phyloP scores from a whole-genome alignment of 2,888 invertebrate species.

The Acanthosepion esculentum region DNA sequence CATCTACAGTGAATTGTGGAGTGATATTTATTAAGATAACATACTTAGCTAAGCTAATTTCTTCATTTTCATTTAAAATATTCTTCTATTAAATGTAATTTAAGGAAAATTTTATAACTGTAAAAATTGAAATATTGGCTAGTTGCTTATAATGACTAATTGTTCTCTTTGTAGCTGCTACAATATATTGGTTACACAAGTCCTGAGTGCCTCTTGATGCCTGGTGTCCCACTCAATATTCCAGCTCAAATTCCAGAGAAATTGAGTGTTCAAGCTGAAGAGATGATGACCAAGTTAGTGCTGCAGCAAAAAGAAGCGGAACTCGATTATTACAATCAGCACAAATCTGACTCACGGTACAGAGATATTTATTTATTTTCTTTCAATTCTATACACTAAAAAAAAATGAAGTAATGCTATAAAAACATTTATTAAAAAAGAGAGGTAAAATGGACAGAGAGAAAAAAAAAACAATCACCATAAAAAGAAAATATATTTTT shows the following conservation, averaged over 20 bases:
- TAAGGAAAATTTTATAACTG: neutral
- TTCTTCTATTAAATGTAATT: too few relatives aligned
- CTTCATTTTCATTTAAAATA: too few relatives aligned
- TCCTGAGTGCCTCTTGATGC: slow-evolving; percentile 85
- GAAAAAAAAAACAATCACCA: too few relatives aligned
- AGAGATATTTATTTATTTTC: neutral
- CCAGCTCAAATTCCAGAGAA: slow-evolving; percentile 79
- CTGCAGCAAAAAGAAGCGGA: slow-evolving; percentile 90
- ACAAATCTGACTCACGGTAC: slow-evolving; percentile 69
- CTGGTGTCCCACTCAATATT: slow-evolving; percentile 84
- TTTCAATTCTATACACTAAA: too few relatives aligned
- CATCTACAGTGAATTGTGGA: too few relatives aligned
- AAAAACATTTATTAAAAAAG: too few relatives aligned
- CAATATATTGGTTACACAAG: slow-evolving; percentile 93
- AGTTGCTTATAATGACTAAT: neutral
- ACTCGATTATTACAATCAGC: slow-evolving; percentile 78
- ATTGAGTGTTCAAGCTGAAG: slow-evolving; percentile 85
- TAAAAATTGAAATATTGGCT: neutral
- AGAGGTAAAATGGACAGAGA: too few relatives aligned
- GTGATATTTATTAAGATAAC: neutral
- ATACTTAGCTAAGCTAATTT: too few relatives aligned
- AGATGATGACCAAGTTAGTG: slow-evolving; percentile 88
- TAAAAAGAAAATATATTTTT: too few relatives aligned
- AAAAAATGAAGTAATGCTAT: too few relatives aligned
- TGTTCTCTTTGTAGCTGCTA: slow-evolving; percentile 80